A percentile compares a stretch with the other conserved stretches of the same genome.
Evolutionary conservation across 92 coral and sea anemone genomes (phyloP).

Genomic region (Porites rus): DNA sequence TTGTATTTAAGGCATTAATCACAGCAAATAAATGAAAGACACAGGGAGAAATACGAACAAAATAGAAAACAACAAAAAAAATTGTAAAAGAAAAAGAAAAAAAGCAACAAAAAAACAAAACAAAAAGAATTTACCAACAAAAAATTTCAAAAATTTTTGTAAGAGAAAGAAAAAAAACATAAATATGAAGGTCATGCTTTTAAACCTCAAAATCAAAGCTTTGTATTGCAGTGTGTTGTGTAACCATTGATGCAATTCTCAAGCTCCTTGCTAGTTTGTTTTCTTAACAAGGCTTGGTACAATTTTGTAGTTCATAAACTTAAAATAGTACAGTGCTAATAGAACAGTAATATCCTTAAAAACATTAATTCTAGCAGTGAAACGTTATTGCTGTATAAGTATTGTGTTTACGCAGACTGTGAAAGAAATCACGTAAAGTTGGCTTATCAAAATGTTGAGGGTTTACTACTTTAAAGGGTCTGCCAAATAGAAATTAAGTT

Average conservation of each 20-base stretch:
- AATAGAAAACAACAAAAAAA: conserved; percentile 5
- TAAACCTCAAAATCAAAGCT: conserved; percentile 19
- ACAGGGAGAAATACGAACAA: neutral
- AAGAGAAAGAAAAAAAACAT: conserved; percentile 38
- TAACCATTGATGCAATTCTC: neutral
- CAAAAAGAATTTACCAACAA: conserved; percentile 27
- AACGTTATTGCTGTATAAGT: too few relatives aligned
- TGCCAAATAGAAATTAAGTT: too few relatives aligned
- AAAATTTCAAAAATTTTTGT: conserved; percentile 34
- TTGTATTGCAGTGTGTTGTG: conserved; percentile 21
- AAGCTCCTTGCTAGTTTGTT: neutral
- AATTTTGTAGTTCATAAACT: conserved; percentile 12
- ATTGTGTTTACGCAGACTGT: neutral
- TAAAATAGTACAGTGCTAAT: neutral
- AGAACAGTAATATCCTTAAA: neutral
- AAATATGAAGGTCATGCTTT: conserved; percentile 76
- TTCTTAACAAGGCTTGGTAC: neutral
- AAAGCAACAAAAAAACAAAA: conserved; percentile 34
- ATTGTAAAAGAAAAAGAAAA: conserved; percentile 23
- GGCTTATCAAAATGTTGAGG: neutral
- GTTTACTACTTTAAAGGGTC: too few relatives aligned
- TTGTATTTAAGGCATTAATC: conserved; percentile 6
- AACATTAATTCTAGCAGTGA: too few relatives aligned
- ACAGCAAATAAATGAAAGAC: conserved; percentile 15
- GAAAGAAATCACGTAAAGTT: neutral